phyloP scores from a whole-genome alignment of 2,888 invertebrate species.

The Aphrophora alni region DNA sequence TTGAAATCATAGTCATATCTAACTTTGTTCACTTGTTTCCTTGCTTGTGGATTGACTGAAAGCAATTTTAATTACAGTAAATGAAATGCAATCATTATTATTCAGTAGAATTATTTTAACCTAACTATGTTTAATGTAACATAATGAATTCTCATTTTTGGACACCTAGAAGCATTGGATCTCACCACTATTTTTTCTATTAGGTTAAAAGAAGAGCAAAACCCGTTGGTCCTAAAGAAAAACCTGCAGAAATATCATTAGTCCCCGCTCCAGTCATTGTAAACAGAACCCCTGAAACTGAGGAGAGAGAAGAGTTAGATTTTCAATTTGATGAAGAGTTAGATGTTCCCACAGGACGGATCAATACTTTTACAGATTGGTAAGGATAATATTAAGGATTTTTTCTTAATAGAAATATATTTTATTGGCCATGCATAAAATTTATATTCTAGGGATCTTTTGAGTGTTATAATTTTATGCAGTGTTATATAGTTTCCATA shows the following conservation, averaged over 20 bases:
- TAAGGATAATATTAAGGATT: slow-evolving; percentile 56
- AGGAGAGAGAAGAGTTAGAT: slow-evolving; percentile 82
- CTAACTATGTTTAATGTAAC: too few species aligned
- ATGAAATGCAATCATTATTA: too few species aligned
- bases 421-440: not conserved
- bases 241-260: not conserved
- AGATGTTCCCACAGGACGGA: slow-evolving; percentile 79
- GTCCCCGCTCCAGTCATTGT: slow-evolving; percentile 51
- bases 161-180: too few species aligned
- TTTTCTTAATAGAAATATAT: not conserved
- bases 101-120: too few species aligned
- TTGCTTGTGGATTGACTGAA: too few species aligned
- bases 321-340: slow-evolving; percentile 98
- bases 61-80: too few species aligned
- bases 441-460: not conserved
- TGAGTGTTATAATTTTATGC: not conserved
- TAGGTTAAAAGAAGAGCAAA: slow-evolving; percentile 60
- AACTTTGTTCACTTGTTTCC: too few species aligned
- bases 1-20: too few species aligned
- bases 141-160: too few species aligned
- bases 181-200: too few species aligned
- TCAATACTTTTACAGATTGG: slow-evolving; percentile 83
- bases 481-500: not conserved
- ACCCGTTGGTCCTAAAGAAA: slow-evolving; percentile 46
- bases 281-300: slow-evolving; percentile 43